Base-by-base conservation (phyloP, 2,797 vertebrate genomes). In the Merluccius polli region DNA sequence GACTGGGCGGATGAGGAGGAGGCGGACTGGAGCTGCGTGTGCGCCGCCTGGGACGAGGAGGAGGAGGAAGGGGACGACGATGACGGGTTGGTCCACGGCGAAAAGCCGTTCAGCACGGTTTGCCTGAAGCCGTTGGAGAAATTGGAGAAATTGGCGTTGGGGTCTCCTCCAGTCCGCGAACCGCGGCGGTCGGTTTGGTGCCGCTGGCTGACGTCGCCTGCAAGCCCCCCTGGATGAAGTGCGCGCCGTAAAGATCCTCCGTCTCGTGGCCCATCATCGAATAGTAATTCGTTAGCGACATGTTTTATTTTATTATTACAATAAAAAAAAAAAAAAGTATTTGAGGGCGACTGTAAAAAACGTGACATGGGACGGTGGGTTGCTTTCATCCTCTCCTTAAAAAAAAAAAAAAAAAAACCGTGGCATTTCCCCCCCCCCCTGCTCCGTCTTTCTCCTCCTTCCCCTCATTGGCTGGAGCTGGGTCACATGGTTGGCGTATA, bases 261-360 rank as follows among this genome's bases (percentile, higher is more conserved):
- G 90, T 92, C 87, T 96, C 95, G 87, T 96, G 95, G 91, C 96
- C 95, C 95, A 97, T 95, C 92, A 97, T 95, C 87, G 96, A 95
- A 93, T 95, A 97, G 94, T 97, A 97, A 95, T 96, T 97, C 92
- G 95, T 95, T 93, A 97, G 94, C 91, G 96, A 97, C 96, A 96
- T 97, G 92, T 94, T n/a, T 95, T 93, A 89, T 90, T 92, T 92
- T 92, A 92, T 93, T 93, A 94, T 91, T 93, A 93, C 91, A 88
- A 93, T 94, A 93, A 94, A 94, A n/a, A n/a, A n/a, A n/a, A n/a
- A n/a, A n/a, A n/a, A n/a, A 92, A 89, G 92, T 89, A 94, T 87
- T 92, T 91, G 95, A 94, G 94, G 94, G 94, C 93, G 94, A 94
- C 95, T 88, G 90, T 91, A 92, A 92, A n/a, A n/a, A 92, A 91